Base-by-base conservation (phyloP, 2,797 vertebrate genomes). In the Liasis olivaceus region DNA sequence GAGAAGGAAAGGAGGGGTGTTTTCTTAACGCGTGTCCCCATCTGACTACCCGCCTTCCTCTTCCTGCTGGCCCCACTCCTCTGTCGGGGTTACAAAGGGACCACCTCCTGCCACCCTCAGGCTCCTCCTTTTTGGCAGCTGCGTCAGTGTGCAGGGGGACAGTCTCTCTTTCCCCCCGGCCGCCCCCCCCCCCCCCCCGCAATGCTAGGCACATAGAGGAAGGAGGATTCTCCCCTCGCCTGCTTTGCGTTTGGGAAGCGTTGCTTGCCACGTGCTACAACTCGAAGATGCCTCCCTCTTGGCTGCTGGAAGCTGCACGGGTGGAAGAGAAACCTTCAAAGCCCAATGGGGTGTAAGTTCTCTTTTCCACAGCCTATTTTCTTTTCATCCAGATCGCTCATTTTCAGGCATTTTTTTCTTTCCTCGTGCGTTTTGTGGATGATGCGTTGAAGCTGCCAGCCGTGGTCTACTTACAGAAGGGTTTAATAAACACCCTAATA, bases 131-230 rank as follows among this genome's bases (percentile, higher is more conserved):
- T 85, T n/a, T 51, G 64, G 47, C 72, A 66, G 91, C 64, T 89
- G 85, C 96, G 94, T 95, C 95, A 94, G 94, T 15, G 26, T 26
- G 85, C 36, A 22, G 84, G 84, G 72, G 88, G 47, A 54, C 62
- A 26, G 88, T 84, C 62, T 69, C 31, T 56, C 47, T 24, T 28
- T n/a, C 8, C 15, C 88, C 77, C 85, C 15, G 42, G 59, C 72
- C 59, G 14, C 54, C 85, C 31, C 36, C 0, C 54, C 85, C 31
- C 36, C 0, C 58, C 6, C 26, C 17, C 28, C 17, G 20, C 31
- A 66, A 2, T 24, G 92, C 88, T 64, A 60, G 77, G 89, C 90
- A 91, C 0, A n/a, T 36, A 13, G 66, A 24, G 14, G 22, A 24
- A 14, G 36, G 28, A 47, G 66, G 36, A 5, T 51, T 81, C 7